Evolutionary conservation across 2,797 vertebrate species (phyloP).

Genomic region (Chelidonichthys spinosus): DNA sequence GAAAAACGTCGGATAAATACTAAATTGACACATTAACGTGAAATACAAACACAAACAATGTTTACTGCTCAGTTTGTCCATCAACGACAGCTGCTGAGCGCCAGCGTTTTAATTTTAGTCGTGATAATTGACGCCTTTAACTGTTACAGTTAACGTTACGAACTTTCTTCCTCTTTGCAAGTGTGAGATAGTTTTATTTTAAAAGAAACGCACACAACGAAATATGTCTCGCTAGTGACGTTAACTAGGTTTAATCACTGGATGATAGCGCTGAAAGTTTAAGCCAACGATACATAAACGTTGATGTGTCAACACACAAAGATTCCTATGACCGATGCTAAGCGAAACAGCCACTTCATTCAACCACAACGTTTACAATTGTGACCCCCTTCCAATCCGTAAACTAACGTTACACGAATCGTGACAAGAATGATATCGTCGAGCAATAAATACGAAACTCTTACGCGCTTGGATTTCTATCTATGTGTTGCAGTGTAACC

Average conservation of each 20-base stretch:
- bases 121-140: neutral
- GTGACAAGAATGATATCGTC: accelerated
- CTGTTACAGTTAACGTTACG: neutral
- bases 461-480: neutral
- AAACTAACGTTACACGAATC: accelerated
- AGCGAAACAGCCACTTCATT: neutral
- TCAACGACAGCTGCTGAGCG: neutral
- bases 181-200: neutral
- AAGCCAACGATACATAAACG: neutral
- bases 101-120: too few relatives aligned
- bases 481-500: neutral
- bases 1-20: neutral
- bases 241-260: too few relatives aligned
- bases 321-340: neutral
- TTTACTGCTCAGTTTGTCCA: neutral
- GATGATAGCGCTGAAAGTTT: neutral
- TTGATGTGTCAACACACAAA: constrained; percentile 9
- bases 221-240: too few relatives aligned
- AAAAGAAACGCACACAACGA: neutral
- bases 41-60: neutral
- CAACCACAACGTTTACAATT: neutral
- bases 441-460: neutral
- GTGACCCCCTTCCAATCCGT: neutral
- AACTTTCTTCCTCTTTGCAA: constrained; percentile 18
- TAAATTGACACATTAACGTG: neutral